These are phyloP conservation scores for Trachymyrmex cornetzi DNA, from an alignment of 1,140 invertebrate genomes.

Conservation along the genomic window DNA sequence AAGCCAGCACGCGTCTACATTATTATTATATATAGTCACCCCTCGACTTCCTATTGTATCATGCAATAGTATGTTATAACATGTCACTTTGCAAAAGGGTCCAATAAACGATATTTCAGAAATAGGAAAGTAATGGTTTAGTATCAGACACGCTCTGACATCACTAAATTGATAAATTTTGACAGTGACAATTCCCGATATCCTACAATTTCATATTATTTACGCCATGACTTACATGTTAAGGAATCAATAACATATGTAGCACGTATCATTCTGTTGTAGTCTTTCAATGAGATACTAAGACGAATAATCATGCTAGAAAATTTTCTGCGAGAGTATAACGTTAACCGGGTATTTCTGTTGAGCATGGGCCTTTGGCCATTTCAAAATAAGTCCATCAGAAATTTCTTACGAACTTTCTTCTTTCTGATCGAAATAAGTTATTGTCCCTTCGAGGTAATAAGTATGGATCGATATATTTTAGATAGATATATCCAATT, in stretches of 20 bases:
- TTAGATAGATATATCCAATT: neutral
- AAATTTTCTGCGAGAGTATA: slow-evolving; percentile 30
- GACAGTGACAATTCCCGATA: neutral
- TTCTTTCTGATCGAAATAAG: slow-evolving; percentile 17
- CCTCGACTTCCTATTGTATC: neutral
- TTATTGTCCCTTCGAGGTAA: slow-evolving; percentile 34
- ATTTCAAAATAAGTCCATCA: neutral
- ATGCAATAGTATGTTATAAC: neutral
- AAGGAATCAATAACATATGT: neutral
- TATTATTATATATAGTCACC: neutral
- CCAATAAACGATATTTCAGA: neutral
- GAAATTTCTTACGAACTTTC: neutral
- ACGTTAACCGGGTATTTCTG: neutral
- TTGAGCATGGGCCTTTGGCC: slow-evolving; percentile 21
- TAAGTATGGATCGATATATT: neutral
- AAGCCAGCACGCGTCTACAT: neutral
- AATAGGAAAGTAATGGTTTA: neutral
- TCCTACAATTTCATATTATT: neutral
- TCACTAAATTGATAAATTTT: neutral
- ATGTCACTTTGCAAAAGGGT: neutral
- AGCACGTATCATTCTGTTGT: neutral
- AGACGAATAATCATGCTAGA: neutral
- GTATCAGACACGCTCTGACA: neutral
- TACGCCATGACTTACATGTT: neutral
- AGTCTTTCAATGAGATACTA: neutral